Conservation (phyloP, 2,888 invertebrate species). For the Dyspetes luteomarginatus region DNA sequence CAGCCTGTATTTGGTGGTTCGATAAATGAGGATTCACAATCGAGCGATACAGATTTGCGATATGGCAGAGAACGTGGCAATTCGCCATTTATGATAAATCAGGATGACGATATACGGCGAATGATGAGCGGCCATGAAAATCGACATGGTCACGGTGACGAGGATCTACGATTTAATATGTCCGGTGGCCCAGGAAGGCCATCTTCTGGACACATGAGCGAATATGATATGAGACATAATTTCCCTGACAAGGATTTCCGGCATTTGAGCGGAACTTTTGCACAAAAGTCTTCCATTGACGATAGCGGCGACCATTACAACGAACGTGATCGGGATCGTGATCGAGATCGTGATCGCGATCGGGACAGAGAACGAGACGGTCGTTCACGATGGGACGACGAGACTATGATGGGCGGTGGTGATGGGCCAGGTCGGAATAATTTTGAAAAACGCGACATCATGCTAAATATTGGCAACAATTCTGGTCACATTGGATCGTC, state of each 20-base stretch:
- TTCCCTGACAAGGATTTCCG: slow-evolving; percentile 78
- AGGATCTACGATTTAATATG: slow-evolving; percentile 75
- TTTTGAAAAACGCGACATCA: slow-evolving; percentile 76
- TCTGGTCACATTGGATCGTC: slow-evolving; percentile 68
- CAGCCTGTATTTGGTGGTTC: slow-evolving; percentile 79
- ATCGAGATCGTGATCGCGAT: slow-evolving; percentile 56
- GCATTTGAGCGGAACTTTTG: slow-evolving; percentile 62
- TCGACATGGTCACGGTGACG: slow-evolving; percentile 70
- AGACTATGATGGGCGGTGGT: slow-evolving; percentile 70
- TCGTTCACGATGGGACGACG: slow-evolving; percentile 78
- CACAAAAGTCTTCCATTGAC: slow-evolving; percentile 65
- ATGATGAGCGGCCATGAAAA: slow-evolving; percentile 67
- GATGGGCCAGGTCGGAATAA: slow-evolving; percentile 68
- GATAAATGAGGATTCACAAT: slow-evolving; percentile 77
- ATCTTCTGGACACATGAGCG: slow-evolving; percentile 66
- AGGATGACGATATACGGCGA: slow-evolving; percentile 77
- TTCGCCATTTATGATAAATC: slow-evolving; percentile 67
- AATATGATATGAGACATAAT: slow-evolving; percentile 73
- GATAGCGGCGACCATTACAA: slow-evolving; percentile 64
- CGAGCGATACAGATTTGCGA: slow-evolving; percentile 77
- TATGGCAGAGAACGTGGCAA: slow-evolving; percentile 69
- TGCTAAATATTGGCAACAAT: slow-evolving; percentile 70
- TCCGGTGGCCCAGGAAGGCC: slow-evolving; percentile 76
- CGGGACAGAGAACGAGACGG: slow-evolving; percentile 66
- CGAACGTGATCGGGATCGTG: slow-evolving; percentile 68